These are phyloP conservation scores for Itoplectis maculator DNA, from an alignment of 2,888 invertebrate species.

Conservation along the genomic window DNA sequence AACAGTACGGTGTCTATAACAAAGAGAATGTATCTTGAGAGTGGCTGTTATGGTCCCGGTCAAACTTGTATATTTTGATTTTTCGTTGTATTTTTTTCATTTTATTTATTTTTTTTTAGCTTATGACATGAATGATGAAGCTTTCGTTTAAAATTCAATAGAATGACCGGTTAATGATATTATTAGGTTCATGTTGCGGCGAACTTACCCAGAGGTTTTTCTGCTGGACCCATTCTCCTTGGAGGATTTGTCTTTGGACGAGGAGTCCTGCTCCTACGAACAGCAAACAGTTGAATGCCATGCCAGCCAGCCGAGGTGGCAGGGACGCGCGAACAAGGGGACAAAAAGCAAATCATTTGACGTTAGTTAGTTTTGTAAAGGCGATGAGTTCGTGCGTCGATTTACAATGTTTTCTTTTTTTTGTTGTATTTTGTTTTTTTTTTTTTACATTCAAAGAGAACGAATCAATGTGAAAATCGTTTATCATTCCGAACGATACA, in stretches of 20 bases:
- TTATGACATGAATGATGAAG: slow-evolving; percentile 38
- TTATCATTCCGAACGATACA: slow-evolving; percentile 47
- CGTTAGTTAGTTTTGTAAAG: slow-evolving; percentile 79
- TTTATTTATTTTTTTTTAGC: slow-evolving; percentile 5
- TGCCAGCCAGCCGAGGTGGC: slow-evolving; percentile 83
- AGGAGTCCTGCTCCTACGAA: slow-evolving; percentile 83
- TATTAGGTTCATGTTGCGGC: background rate
- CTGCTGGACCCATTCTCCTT: slow-evolving; percentile 88
- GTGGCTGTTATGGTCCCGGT: slow-evolving; percentile 73
- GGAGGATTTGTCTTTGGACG: slow-evolving; percentile 84
- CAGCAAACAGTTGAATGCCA: slow-evolving; percentile 84
- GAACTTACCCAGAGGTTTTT: slow-evolving; percentile 86
- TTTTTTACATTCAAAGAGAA: slow-evolving; percentile 43
- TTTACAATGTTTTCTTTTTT: slow-evolving; percentile 49
- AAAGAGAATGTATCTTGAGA: slow-evolving; percentile 84
- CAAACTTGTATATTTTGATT: slow-evolving; percentile 39
- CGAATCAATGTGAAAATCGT: slow-evolving; percentile 53
- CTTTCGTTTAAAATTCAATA: background rate
- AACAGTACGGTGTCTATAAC: slow-evolving; percentile 84
- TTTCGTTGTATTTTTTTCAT: slow-evolving; percentile 38
- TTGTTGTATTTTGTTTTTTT: slow-evolving; percentile 43
- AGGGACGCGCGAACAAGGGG: slow-evolving; percentile 84
- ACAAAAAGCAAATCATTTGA: slow-evolving; percentile 83
- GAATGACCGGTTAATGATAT: background rate
- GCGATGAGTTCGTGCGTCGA: slow-evolving; percentile 57